Evolutionary conservation across 2,888 invertebrate species (phyloP), one percentile per base, ranked within the genome.

Genomic region (Lissonota sp.): DNA sequence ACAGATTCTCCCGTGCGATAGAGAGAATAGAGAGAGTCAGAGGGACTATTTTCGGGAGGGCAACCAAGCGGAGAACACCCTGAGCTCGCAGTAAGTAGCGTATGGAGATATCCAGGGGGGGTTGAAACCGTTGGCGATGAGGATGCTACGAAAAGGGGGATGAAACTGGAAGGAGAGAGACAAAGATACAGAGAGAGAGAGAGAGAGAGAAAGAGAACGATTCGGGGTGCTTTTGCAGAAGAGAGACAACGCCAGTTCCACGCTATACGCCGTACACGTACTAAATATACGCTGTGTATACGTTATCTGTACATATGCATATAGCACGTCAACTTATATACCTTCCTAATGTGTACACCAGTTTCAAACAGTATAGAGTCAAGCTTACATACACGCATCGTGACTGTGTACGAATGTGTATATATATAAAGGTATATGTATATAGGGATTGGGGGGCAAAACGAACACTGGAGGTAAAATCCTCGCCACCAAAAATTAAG

Each of bases 71-170:
- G 87, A 89, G 90, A 90, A 90, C 91, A 88, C 88, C 88, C 88
- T 87, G 87, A 89, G 86, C 86, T 85, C 81, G 84, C 71, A 72
- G 88, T 91, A 90, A 91, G 90, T 90, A 90, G 89, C 88, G 90
- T 90, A 91, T 91, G 90, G 88, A 89, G 90, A 91, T 90, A 90
- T 89, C 88, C 86, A 26, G 26, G 82, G 84, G 80, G 88, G 86
- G 86, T 85, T 87, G 86, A 87, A 81, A 84, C 85, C 16, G 60
- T 14, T 78, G 39, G 37, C 14, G 57, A 83, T 26, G 84, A 88
- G 88, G 87, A 87, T 87, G 86, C 85, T 69, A 67, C 79, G 44
- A 55, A 75, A 58, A 70, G 64, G 62, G 64, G 67, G 16, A 26
- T n/a, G 57, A 46, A 69, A 62, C 80, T 83, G 83, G 26, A 77